phyloP scores from a whole-genome alignment of 2,888 invertebrate genomes.

The Cabera pusaria region DNA sequence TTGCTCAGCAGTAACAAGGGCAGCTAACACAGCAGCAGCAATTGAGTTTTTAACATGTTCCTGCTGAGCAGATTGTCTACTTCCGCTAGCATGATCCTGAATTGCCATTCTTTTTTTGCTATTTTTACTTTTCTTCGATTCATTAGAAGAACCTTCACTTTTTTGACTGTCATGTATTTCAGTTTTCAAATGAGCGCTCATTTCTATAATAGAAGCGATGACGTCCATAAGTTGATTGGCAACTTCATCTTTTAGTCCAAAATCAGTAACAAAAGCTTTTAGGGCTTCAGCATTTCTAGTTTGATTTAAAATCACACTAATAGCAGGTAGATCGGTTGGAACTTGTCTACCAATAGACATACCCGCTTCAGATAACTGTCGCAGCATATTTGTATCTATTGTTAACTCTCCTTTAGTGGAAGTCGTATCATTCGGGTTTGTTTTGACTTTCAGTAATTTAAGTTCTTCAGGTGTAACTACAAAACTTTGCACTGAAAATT shows the following conservation, averaged over 20 bases:
- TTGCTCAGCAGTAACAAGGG: constrained; percentile 77
- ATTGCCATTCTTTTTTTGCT: constrained; percentile 54
- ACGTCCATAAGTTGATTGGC: constrained; percentile 79
- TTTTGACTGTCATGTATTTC: constrained; percentile 60
- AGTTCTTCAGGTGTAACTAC: constrained; percentile 79
- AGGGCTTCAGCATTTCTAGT: constrained; percentile 75
- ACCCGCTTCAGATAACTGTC: constrained; percentile 87
- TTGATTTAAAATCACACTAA: constrained; percentile 81
- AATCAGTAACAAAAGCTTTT: constrained; percentile 76
- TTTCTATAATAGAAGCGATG: constrained; percentile 76
- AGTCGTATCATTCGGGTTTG: constrained; percentile 75
- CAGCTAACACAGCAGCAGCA: constrained; percentile 78
- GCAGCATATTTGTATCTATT: constrained; percentile 85
- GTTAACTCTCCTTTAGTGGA: constrained; percentile 84
- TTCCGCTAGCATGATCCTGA: constrained; percentile 41
- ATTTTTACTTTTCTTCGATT: constrained; percentile 55
- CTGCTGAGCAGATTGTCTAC: constrained; percentile 63
- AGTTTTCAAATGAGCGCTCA: constrained; percentile 74
- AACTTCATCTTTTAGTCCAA: constrained; percentile 77
- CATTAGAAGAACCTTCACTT: constrained; percentile 44
- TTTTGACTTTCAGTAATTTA: constrained; percentile 75
- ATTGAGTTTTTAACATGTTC: constrained; percentile 81
- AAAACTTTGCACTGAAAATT: constrained; percentile 89
- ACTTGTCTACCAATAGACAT: constrained; percentile 87
- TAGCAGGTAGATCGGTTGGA: constrained; percentile 83